These are phyloP conservation scores for Eremobia ochroleuca DNA, from an alignment of 2,888 invertebrate species.

Conservation along the genomic window DNA sequence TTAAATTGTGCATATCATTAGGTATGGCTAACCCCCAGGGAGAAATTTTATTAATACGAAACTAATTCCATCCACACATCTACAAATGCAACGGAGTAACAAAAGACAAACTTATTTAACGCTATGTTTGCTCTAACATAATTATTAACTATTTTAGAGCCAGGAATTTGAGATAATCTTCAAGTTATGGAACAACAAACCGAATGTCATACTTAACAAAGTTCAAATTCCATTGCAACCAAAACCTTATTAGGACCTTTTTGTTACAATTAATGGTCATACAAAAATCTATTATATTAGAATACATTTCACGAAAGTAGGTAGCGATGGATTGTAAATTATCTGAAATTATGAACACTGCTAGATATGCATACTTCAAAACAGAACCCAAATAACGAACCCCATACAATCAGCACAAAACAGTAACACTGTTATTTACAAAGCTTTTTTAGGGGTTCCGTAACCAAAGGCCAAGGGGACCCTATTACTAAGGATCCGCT, in stretches of 20 bases:
- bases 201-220: too few species aligned
- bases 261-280: too few species aligned
- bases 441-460: constrained; percentile 32
- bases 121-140: not conserved
- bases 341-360: not conserved
- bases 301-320: too few species aligned
- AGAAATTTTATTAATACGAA: not conserved
- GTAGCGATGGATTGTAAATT: too few species aligned
- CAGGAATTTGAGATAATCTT: too few species aligned
- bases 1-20: not conserved
- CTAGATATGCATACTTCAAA: not conserved
- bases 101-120: not conserved
- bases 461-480: too few species aligned
- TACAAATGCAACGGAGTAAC: not conserved
- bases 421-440: not conserved
- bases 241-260: too few species aligned
- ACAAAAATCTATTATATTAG: too few species aligned
- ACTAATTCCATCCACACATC: not conserved
- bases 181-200: too few species aligned
- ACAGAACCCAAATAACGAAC: not conserved
- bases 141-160: not conserved
- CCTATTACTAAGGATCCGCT: too few species aligned
- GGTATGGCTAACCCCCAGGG: not conserved
- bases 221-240: too few species aligned
- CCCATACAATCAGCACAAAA: constrained; percentile 5